Percentiles rank a stretch among this genome's conserved stretches.
These are phyloP conservation scores for Cardinalis cardinalis DNA, from an alignment of 2,113 vertebrate genomes.

Conservation along the genomic window DNA sequence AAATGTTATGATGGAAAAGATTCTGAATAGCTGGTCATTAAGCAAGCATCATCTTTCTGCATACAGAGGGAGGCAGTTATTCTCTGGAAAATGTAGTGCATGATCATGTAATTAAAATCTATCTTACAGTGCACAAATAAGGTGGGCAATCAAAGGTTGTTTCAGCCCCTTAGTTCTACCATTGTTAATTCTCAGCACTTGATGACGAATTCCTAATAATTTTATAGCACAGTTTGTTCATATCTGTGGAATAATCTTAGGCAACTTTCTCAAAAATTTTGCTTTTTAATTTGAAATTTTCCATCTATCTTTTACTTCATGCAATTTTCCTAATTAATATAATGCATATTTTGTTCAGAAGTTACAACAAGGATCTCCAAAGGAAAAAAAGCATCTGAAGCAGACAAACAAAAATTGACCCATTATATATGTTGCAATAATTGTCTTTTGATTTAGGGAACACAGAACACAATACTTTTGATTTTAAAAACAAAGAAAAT, in stretches of 20 bases:
- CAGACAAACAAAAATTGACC: neutral
- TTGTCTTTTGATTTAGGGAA: neutral
- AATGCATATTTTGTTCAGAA: rapidly evolving
- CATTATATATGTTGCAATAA: neutral
- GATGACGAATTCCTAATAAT: neutral
- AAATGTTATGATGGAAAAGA: neutral
- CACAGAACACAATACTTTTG: neutral
- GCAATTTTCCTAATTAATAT: neutral
- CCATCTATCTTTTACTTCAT: neutral
- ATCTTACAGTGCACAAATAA: neutral
- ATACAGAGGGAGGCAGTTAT: neutral
- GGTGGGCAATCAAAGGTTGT: neutral
- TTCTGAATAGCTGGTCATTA: neutral
- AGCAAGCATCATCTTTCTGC: neutral
- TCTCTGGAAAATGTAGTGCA: neutral
- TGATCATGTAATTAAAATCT: neutral
- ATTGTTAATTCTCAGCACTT: neutral
- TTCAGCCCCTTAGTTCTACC: neutral
- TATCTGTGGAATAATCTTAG: neutral
- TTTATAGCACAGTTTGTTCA: neutral
- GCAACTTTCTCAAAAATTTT: neutral
- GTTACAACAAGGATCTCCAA: neutral
- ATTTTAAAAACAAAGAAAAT: neutral
- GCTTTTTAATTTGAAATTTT: neutral
- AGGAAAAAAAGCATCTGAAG: rapidly evolving